Base-by-base conservation (phyloP, 2,888 invertebrate genomes). In the Tryphoninae sp. region DNA sequence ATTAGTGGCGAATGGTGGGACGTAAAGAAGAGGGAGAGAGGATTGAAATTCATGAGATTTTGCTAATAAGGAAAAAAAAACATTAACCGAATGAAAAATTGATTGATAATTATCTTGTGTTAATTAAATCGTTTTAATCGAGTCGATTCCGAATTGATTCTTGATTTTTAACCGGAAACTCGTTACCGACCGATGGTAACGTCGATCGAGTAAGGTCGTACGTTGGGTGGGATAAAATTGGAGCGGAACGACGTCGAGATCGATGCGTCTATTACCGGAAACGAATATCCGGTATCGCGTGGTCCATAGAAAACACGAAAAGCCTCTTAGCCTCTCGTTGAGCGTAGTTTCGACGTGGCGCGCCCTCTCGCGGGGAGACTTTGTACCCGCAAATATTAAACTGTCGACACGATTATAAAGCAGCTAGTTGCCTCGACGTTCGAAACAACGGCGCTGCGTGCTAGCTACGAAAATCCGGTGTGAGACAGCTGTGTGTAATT, bases 321-420 rank as follows among this genome's bases (percentile, higher is more conserved):
- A 51, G 49, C 13, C 4, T 33, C 33, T 33, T 33, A 33, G 33
- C 7, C 33, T 33, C 33, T 13, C 8, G 26, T 49, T 6, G 49
- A 33, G 51, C 40, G 49, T n/a, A 53, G 13, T 42, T 13, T 22
- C 53, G 16, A 4, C 33, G 62, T 58, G 19, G 26, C 40, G 33
- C 55, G 53, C 62, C 62, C 62, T 62, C 77, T 45, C 42, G 55
- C 23, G 42, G 26, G 69, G 42, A 2, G 2, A 69, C 26, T 42
- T 40, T 33, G 11, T 45, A 33, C 16, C 16, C 49, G 23, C 45
- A 45, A 33, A 45, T 67, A 67, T 67, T 59, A 16, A 33, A 33
- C 33, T 33, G 33, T 6, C 33, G 33, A 33, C 33, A 6, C 33
- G 33, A 45, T 45, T 45, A 45, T 45, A 13, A 45, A 13, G 45